Conservation (phyloP, 2,113 vertebrate species). For the Dunckerocampus dactyliophorus region DNA sequence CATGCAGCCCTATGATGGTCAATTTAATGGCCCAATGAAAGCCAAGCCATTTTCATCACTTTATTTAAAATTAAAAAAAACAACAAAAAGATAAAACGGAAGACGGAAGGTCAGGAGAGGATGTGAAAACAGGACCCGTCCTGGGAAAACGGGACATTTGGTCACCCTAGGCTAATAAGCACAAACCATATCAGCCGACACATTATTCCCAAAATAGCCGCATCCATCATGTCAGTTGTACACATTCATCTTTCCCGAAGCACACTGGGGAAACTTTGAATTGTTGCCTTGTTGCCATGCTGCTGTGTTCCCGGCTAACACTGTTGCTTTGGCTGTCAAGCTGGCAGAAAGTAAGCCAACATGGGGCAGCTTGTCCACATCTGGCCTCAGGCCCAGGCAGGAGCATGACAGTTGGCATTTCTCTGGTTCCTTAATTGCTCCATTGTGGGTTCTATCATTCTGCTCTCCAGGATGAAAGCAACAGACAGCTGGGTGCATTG, state of each 20-base stretch:
- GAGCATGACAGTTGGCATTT: conserved; percentile 55
- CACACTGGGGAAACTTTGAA: background rate
- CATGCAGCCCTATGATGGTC: too few relatives aligned
- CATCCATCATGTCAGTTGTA: background rate
- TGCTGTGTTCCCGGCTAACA: background rate
- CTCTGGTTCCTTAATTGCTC: conserved; percentile 40
- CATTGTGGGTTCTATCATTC: conserved; percentile 25
- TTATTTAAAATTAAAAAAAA: too few relatives aligned
- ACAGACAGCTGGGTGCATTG: conserved; percentile 23
- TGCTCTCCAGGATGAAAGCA: conserved; percentile 26
- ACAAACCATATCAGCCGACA: too few relatives aligned
- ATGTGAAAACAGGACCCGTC: too few relatives aligned
- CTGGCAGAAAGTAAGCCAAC: conserved; percentile 2
- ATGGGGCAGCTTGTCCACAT: conserved; percentile 31
- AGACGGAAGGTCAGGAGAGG: too few relatives aligned
- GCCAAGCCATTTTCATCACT: too few relatives aligned
- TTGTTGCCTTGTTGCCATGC: background rate
- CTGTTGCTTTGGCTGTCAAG: background rate
- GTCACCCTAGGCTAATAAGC: too few relatives aligned
- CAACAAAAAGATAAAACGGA: too few relatives aligned
- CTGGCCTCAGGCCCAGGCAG: conserved; percentile 31
- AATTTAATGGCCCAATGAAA: too few relatives aligned
- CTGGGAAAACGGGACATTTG: too few relatives aligned
- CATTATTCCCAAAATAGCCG: background rate
- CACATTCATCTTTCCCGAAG: background rate